Conservation (phyloP, 1,140 invertebrate genomes). For the Orchestia grillus region DNA sequence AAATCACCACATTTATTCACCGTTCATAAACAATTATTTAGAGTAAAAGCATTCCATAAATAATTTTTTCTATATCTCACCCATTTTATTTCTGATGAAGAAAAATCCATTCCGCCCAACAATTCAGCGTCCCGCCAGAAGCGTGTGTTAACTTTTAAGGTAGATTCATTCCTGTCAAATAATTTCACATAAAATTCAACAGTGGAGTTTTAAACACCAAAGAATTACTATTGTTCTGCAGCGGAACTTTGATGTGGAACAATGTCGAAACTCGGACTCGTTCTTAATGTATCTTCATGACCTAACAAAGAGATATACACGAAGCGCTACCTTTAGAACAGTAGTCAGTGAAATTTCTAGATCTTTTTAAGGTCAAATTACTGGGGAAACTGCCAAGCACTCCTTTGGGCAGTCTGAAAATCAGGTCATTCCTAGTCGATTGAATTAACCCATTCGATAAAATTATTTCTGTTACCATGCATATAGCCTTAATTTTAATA, state of each 20-base stretch:
- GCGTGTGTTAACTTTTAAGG: background rate
- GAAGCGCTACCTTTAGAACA: background rate
- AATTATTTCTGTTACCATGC: background rate
- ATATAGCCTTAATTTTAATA: background rate
- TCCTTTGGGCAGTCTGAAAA: background rate
- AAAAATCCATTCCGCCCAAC: background rate
- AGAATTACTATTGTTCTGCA: background rate
- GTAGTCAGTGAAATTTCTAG: background rate
- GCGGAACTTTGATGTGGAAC: background rate
- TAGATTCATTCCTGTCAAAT: background rate
- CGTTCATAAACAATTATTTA: background rate
- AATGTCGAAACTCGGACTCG: background rate
- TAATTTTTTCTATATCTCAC: background rate
- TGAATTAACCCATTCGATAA: background rate
- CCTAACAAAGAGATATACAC: background rate
- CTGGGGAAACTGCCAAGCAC: background rate
- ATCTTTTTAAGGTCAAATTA: background rate
- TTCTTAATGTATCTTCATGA: background rate
- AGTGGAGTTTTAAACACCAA: background rate
- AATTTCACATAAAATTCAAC: background rate
- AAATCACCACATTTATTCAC: background rate
- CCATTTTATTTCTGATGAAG: background rate
- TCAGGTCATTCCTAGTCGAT: background rate
- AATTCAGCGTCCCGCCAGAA: background rate
- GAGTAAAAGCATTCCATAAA: background rate